phyloP scores from a whole-genome alignment of 2,888 invertebrate species.

The Drosophila affinis region DNA sequence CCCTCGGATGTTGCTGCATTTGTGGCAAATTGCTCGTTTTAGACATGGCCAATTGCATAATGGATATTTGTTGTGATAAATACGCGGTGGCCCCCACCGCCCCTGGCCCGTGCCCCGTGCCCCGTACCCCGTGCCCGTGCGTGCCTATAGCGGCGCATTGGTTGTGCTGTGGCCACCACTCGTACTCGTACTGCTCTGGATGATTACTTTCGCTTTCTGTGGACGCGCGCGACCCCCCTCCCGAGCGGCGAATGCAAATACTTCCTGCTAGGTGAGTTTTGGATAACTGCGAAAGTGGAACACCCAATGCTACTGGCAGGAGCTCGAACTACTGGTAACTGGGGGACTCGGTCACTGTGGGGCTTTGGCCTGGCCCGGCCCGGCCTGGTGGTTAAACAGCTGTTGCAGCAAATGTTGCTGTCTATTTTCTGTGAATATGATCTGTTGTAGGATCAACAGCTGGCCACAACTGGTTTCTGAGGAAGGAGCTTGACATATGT shows the following conservation, averaged over 20 bases:
- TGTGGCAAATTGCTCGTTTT: constrained; percentile 56
- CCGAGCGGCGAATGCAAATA: constrained; percentile 50
- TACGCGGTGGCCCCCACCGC: constrained; percentile 40
- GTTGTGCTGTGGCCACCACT: too few relatives aligned
- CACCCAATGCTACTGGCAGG: constrained; percentile 26
- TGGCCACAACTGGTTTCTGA: not conserved
- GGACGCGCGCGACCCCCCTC: constrained; percentile 52
- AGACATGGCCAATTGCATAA: constrained; percentile 67
- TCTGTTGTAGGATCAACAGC: not conserved
- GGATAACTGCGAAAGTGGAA: constrained; percentile 59
- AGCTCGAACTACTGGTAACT: constrained; percentile 28
- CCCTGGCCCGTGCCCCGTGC: constrained; percentile 36
- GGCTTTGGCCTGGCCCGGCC: not conserved
- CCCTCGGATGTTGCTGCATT: constrained; percentile 41
- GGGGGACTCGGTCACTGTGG: constrained; percentile 14
- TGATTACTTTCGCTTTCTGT: constrained; percentile 71
- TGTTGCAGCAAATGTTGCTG: constrained; percentile 20
- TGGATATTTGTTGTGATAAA: constrained; percentile 64
- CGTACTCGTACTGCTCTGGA: constrained; percentile 37
- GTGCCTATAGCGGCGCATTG: constrained; percentile 36
- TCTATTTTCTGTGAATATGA: not conserved
- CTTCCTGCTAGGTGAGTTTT: constrained; percentile 77
- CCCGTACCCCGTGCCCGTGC: constrained; percentile 48
- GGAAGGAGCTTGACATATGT: not conserved
- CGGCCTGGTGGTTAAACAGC: not conserved